A percentile compares a stretch with the other conserved stretches of the same genome.
Conservation (phyloP, 1,140 invertebrate species). For the Cydia fagiglandana region DNA sequence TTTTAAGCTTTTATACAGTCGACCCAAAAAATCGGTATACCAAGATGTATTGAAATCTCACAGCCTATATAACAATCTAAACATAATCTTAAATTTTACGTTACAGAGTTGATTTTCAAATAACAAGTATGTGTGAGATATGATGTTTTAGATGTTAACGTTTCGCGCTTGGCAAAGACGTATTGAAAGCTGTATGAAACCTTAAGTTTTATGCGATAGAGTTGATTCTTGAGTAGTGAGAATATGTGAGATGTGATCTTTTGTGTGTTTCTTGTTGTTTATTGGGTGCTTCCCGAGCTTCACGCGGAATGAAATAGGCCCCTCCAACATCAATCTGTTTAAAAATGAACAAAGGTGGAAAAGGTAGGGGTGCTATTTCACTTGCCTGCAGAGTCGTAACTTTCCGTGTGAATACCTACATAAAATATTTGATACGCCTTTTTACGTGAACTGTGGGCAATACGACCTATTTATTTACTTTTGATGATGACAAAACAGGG, state of each 20-base stretch:
- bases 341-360: slow-evolving; percentile 28
- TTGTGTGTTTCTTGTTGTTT: slow-evolving; percentile 1
- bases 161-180: too few species aligned
- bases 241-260: not conserved
- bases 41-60: not conserved
- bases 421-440: too few species aligned
- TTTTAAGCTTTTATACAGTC: not conserved
- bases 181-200: not conserved
- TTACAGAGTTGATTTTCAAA: not conserved
- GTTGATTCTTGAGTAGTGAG: not conserved
- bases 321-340: slow-evolving; percentile 14
- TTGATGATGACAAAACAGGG: too few species aligned
- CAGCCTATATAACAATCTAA: not conserved
- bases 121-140: not conserved
- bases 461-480: too few species aligned
- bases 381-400: not conserved
- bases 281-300: not conserved
- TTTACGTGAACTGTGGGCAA: too few species aligned
- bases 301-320: not conserved
- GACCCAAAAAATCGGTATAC: not conserved
- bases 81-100: not conserved
- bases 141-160: too few species aligned
- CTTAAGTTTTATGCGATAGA: not conserved
- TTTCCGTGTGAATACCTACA: not conserved
- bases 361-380: slow-evolving; percentile 2